These are phyloP conservation scores for Tubulanus polymorphus DNA, from an alignment of 2,888 invertebrate genomes.

Conservation along the genomic window DNA sequence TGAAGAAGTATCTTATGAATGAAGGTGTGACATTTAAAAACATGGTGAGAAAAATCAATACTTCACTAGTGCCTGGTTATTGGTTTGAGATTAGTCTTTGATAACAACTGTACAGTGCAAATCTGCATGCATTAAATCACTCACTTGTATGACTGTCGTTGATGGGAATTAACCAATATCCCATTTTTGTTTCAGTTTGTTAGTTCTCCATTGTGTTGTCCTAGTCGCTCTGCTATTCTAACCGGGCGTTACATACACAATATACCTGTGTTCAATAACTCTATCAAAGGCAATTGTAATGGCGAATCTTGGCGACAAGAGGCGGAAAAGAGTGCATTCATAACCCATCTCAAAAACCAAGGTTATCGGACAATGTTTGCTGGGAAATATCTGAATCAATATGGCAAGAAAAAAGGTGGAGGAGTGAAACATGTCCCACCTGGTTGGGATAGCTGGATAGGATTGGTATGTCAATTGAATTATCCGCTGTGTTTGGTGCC, in stretches of 20 bases:
- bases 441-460: constrained; percentile 86
- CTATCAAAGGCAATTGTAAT: constrained; percentile 73
- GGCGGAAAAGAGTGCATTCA: constrained; percentile 67
- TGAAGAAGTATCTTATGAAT: constrained; percentile 39
- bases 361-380: constrained; percentile 83
- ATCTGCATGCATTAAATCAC: too few species aligned
- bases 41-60: too few species aligned
- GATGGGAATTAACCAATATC: too few species aligned
- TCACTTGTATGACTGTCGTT: too few species aligned
- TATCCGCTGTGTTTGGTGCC: too few species aligned
- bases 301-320: constrained; percentile 64
- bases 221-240: constrained; percentile 80
- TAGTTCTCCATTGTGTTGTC: constrained; percentile 82
- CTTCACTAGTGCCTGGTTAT: neutral
- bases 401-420: constrained; percentile 61
- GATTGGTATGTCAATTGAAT: constrained; percentile 59
- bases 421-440: constrained; percentile 68
- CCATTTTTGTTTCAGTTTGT: constrained; percentile 70
- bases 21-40: constrained; percentile 43
- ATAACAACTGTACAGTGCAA: too few species aligned
- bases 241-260: constrained; percentile 83
- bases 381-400: constrained; percentile 90
- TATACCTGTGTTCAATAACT: constrained; percentile 74
- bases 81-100: too few species aligned
- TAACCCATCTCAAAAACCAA: constrained; percentile 63